Evolutionary conservation across 2,888 invertebrate genomes (phyloP).

Genomic region (Pedicia rivosa): DNA sequence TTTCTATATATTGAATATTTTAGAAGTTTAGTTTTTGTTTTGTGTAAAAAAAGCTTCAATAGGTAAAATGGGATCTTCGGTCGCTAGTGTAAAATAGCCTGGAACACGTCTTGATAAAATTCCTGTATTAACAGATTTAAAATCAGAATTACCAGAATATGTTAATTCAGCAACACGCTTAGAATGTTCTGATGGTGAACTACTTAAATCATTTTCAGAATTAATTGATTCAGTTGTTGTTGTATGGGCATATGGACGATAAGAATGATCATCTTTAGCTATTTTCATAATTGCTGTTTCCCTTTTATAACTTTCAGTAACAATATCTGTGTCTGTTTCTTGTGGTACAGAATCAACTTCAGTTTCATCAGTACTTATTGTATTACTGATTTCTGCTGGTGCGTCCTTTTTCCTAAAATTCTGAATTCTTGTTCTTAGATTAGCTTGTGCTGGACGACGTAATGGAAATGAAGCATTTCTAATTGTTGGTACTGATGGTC

Average conservation of each 20-base stretch:
- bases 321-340: slow-evolving; percentile 10
- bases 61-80: slow-evolving; percentile 64
- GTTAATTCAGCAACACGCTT: slow-evolving; percentile 58
- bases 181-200: slow-evolving; percentile 38
- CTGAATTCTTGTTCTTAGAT: slow-evolving; percentile 11
- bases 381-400: slow-evolving; percentile 11
- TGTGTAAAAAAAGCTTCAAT: slow-evolving; percentile 69
- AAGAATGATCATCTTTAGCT: slow-evolving; percentile 20
- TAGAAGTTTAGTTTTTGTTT: too few relatives aligned
- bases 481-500: slow-evolving; percentile 6
- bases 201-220: slow-evolving; percentile 10
- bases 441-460: slow-evolving; percentile 7
- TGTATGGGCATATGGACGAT: slow-evolving; percentile 5
- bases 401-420: slow-evolving; percentile 19
- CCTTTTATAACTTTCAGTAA: slow-evolving; percentile 24
- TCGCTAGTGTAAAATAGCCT: slow-evolving; percentile 55
- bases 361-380: not conserved
- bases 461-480: slow-evolving; percentile 6
- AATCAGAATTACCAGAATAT: slow-evolving; percentile 49
- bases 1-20: too few relatives aligned
- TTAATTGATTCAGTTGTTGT: slow-evolving; percentile 12
- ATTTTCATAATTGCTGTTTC: slow-evolving; percentile 39
- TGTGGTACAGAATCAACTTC: not conserved
- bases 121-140: slow-evolving; percentile 40
- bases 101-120: slow-evolving; percentile 36